Conservation (phyloP, 2,888 invertebrate species). For the Perithous albicinctus region DNA sequence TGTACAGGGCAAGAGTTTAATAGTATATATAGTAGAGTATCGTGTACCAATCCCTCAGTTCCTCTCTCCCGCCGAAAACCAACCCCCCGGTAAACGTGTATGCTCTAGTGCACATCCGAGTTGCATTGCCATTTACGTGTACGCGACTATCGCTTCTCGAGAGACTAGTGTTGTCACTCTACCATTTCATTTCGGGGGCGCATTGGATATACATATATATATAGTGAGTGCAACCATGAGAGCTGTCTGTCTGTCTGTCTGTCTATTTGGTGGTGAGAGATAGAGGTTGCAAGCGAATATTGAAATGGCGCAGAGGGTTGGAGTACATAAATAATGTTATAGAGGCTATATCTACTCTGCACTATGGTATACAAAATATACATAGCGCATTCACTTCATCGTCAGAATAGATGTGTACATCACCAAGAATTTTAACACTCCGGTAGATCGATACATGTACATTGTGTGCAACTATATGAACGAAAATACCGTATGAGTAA, state of each 20-base stretch:
- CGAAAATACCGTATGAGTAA: background rate
- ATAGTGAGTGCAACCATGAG: conserved; percentile 52
- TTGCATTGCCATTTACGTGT: conserved; percentile 60
- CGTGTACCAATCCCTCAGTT: conserved; percentile 64
- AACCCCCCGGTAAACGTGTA: conserved; percentile 59
- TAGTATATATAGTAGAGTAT: conserved; percentile 58
- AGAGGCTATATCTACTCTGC: conserved; percentile 53
- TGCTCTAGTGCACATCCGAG: conserved; percentile 62
- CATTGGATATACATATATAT: conserved; percentile 50
- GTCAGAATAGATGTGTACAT: background rate
- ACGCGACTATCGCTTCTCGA: conserved; percentile 55
- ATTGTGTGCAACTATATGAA: background rate
- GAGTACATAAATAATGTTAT: conserved; percentile 68
- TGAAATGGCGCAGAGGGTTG: conserved; percentile 58
- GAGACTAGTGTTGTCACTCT: conserved; percentile 66
- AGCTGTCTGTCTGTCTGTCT: conserved; percentile 60
- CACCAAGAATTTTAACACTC: conserved; percentile 5
- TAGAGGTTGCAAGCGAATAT: conserved; percentile 64
- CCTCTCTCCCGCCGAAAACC: conserved; percentile 53
- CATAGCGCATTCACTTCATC: conserved; percentile 1
- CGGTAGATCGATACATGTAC: background rate
- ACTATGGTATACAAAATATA: conserved; percentile 45
- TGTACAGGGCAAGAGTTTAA: conserved; percentile 21
- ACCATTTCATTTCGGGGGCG: conserved; percentile 79
- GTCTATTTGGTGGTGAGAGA: conserved; percentile 60